Evolutionary conservation across 37 sponge, comb jelly and placozoan species (phyloP).

Genomic region (Amphimedon queenslandica): DNA sequence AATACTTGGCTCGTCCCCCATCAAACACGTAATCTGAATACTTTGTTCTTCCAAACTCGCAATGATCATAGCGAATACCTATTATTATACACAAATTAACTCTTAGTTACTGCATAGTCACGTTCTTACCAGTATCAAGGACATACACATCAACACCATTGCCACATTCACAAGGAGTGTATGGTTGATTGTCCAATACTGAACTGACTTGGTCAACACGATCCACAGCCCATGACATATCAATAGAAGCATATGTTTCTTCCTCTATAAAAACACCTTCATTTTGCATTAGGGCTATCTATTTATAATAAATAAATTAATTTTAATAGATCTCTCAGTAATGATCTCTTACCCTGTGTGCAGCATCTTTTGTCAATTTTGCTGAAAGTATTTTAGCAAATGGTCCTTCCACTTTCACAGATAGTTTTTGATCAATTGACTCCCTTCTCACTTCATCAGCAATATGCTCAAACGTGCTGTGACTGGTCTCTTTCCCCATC

Average conservation of each 20-base stretch:
- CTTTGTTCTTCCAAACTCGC: too few relatives aligned
- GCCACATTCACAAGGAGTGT: conserved; percentile 45
- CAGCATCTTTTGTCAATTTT: conserved; percentile 14
- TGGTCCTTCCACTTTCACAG: conserved; percentile 11
- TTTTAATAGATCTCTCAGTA: too few relatives aligned
- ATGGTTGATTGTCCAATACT: conserved; percentile 41
- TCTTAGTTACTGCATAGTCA: too few relatives aligned
- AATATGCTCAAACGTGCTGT: not conserved
- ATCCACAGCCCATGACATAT: conserved; percentile 51
- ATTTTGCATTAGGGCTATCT: too few relatives aligned
- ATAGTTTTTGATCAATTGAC: conserved; percentile 12
- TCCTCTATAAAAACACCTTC: conserved; percentile 24
- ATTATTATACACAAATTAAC: too few relatives aligned
- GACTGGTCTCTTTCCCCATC: conserved; percentile 14
- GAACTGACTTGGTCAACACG: conserved; percentile 54
- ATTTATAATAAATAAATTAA: too few relatives aligned
- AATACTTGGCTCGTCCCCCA: too few relatives aligned
- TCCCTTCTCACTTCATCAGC: not conserved
- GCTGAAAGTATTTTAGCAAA: conserved; percentile 45
- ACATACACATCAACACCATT: conserved; percentile 73
- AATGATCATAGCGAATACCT: too few relatives aligned
- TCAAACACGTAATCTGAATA: too few relatives aligned
- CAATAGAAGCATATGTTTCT: conserved; percentile 34
- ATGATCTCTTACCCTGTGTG: conserved; percentile 19
- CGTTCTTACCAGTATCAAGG: conserved; percentile 55